Evolutionary conservation across 2,113 vertebrate species (phyloP).

Genomic region (Sinocyclocheilus anshuiensis): DNA sequence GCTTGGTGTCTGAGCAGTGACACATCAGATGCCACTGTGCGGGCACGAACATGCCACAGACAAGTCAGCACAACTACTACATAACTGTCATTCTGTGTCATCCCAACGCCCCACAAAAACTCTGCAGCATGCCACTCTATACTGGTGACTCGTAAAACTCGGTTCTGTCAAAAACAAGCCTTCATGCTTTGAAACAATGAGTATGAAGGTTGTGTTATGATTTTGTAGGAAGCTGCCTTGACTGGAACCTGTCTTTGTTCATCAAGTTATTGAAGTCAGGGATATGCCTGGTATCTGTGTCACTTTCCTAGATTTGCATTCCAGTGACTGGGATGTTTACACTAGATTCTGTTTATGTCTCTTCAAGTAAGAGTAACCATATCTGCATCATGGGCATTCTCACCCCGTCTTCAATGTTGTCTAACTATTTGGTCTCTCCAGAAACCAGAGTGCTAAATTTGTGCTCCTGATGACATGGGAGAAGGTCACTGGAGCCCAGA

Average conservation of each 20-base stretch:
- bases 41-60: constrained; percentile 47
- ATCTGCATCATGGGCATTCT: constrained; percentile 39
- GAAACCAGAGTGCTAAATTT: constrained; percentile 75
- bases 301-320: constrained; percentile 43
- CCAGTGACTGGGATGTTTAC: constrained; percentile 47
- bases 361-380: constrained; percentile 34
- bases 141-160: background rate
- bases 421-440: constrained; percentile 73
- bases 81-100: constrained; percentile 41
- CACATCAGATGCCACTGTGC: constrained; percentile 21
- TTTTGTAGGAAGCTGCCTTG: background rate
- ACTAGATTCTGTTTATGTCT: constrained; percentile 36
- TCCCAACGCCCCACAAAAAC: constrained; percentile 30
- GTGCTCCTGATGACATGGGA: constrained; percentile 71
- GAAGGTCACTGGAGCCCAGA: constrained; percentile 72
- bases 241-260: constrained; percentile 26
- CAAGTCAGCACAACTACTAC: constrained; percentile 46
- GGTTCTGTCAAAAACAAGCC: background rate
- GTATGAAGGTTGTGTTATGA: background rate
- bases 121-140: constrained; percentile 24
- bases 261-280: constrained; percentile 10
- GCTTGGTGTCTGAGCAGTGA: constrained; percentile 43
- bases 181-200: background rate
- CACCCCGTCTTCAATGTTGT: constrained; percentile 67
- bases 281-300: constrained; percentile 17